A percentile compares a stretch with the other conserved stretches of the same genome.
Evolutionary conservation across 1,140 invertebrate genomes (phyloP).

Genomic region (Wasmannia auropunctata): DNA sequence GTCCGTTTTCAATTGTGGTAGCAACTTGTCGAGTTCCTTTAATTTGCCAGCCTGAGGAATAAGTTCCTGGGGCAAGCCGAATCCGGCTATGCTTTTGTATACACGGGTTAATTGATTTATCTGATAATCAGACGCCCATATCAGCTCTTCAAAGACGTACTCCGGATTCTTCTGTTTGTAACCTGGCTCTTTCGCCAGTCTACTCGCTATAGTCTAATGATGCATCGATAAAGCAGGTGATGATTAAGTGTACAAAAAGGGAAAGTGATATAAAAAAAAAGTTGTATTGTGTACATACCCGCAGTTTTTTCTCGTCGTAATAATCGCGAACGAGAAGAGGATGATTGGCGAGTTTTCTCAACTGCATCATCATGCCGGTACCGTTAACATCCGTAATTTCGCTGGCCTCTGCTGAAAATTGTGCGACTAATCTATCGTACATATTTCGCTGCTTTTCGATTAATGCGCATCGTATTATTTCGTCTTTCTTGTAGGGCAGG

Average conservation of each 20-base stretch:
- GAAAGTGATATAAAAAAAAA: too few relatives aligned
- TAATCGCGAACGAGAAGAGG: slow-evolving; percentile 92
- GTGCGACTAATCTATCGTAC: slow-evolving; percentile 91
- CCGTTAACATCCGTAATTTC: slow-evolving; percentile 87
- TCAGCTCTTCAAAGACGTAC: slow-evolving; percentile 95
- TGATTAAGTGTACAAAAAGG: too few relatives aligned
- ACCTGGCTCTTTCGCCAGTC: slow-evolving; percentile 89
- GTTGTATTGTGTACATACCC: slow-evolving; percentile 68
- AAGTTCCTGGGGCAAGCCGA: slow-evolving; percentile 89
- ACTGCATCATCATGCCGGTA: slow-evolving; percentile 94
- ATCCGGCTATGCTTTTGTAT: slow-evolving; percentile 85
- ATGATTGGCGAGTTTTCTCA: slow-evolving; percentile 96
- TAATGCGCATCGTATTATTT: slow-evolving; percentile 89
- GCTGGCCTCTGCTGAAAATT: slow-evolving; percentile 89
- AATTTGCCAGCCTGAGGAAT: slow-evolving; percentile 95
- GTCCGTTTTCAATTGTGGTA: slow-evolving; percentile 90
- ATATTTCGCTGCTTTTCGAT: slow-evolving; percentile 89
- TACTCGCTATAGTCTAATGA: slow-evolving; percentile 88
- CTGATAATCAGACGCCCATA: slow-evolving; percentile 96
- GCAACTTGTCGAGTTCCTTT: slow-evolving; percentile 91
- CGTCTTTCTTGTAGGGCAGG: slow-evolving; percentile 92
- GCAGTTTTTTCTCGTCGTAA: slow-evolving; percentile 90
- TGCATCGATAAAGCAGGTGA: slow-evolving; percentile 32
- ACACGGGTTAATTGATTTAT: slow-evolving; percentile 91
- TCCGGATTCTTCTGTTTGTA: slow-evolving; percentile 93